Percentiles rank a stretch among this genome's conserved stretches.
Evolutionary conservation across 2,113 vertebrate species (phyloP).

Genomic region (Phaethornis superciliosus): DNA sequence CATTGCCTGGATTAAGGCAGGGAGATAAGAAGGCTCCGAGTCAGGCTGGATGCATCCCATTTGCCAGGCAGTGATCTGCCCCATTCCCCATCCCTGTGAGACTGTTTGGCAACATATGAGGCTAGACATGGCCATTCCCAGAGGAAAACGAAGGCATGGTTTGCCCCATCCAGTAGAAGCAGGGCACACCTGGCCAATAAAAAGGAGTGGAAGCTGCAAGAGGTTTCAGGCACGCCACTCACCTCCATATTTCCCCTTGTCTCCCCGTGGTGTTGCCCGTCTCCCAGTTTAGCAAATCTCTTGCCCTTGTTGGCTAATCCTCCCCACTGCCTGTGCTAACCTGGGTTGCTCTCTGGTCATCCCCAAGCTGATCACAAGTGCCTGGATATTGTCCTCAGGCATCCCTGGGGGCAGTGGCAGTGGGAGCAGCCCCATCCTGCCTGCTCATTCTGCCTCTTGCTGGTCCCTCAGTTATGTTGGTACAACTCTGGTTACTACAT

Average conservation of each 20-base stretch:
- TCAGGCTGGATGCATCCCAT: not conserved
- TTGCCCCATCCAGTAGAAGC: not conserved
- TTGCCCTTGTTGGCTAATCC: not conserved
- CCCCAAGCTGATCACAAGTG: not conserved
- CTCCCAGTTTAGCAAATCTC: not conserved
- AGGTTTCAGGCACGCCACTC: not conserved
- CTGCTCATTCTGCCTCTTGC: not conserved
- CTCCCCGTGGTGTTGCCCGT: not conserved
- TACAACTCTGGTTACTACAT: not conserved
- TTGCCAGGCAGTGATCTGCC: not conserved
- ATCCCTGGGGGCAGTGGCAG: not conserved
- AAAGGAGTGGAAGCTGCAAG: not conserved
- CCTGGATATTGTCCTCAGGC: not conserved
- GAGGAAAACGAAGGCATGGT: not conserved
- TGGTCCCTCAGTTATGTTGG: not conserved
- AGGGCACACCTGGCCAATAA: not conserved
- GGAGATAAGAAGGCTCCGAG: not conserved
- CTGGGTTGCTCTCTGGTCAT: not conserved
- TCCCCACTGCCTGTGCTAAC: not conserved
- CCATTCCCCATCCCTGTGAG: not conserved
- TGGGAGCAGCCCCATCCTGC: not conserved
- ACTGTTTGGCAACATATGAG: not conserved
- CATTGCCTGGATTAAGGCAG: not conserved
- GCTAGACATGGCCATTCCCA: not conserved
- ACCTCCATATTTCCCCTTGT: not conserved